Percentiles rank a stretch among this genome's conserved stretches.
phyloP scores from a whole-genome alignment of 2,113 vertebrate genomes.

The Archilochus colubris region DNA sequence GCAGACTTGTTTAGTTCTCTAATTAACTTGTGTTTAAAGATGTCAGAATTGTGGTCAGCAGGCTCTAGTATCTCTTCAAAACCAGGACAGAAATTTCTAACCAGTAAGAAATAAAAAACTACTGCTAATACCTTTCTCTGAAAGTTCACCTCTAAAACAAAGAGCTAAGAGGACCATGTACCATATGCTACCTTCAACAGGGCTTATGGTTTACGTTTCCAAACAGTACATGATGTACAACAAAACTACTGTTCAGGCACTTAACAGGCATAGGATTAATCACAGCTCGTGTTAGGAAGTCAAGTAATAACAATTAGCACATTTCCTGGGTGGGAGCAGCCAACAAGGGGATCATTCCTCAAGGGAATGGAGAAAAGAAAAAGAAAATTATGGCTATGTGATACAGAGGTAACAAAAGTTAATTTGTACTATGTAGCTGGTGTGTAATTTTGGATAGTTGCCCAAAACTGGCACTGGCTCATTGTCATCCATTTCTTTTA shows the following conservation, averaged over 20 bases:
- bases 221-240: neutral
- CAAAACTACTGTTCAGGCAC: neutral
- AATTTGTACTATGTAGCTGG: neutral
- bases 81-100: neutral
- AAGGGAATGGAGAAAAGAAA: neutral
- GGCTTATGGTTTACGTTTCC: neutral
- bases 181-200: neutral
- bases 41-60: neutral
- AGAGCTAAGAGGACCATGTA: neutral
- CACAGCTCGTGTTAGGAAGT: neutral
- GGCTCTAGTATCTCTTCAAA: neutral
- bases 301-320: neutral
- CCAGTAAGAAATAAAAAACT: neutral
- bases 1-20: neutral
- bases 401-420: neutral
- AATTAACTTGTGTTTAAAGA: neutral
- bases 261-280: neutral
- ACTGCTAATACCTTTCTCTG: neutral
- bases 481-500: neutral
- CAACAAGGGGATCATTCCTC: neutral
- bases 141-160: neutral
- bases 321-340: neutral
- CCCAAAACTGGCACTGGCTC: neutral
- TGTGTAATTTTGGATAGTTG: neutral
- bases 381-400: neutral